A percentile compares a stretch with the other conserved stretches of the same genome.
phyloP scores from a whole-genome alignment of 2,888 invertebrate genomes.

The Amblyjoppa fuscipennis region DNA sequence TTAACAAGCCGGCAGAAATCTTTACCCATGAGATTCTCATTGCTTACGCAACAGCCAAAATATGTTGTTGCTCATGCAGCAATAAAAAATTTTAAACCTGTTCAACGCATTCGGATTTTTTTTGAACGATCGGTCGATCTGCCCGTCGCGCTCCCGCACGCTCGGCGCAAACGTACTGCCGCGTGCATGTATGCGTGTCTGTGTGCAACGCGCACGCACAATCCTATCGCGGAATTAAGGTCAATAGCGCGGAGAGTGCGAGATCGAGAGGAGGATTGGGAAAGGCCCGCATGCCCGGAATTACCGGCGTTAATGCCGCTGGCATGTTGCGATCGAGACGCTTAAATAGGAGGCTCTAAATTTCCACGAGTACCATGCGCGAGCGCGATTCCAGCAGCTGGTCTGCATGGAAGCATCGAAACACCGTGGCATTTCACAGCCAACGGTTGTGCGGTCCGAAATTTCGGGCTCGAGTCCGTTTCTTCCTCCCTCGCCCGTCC shows the following conservation, averaged over 20 bases:
- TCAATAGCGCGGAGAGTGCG: conserved; percentile 25
- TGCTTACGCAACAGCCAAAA: too few species aligned
- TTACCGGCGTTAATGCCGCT: conserved; percentile 50
- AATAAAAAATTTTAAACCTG: too few species aligned
- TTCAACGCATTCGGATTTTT: not conserved
- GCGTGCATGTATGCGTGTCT: not conserved
- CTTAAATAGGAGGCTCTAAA: conserved; percentile 53
- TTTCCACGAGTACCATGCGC: conserved; percentile 26
- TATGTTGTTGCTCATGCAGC: too few species aligned
- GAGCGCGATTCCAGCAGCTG: conserved; percentile 24
- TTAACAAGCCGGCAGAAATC: not conserved
- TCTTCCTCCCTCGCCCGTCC: not conserved
- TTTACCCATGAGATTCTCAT: too few species aligned
- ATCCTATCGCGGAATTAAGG: conserved; percentile 29
- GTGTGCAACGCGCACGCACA: not conserved
- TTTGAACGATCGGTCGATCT: too few species aligned
- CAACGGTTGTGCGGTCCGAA: conserved; percentile 15
- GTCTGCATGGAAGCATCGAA: conserved; percentile 18
- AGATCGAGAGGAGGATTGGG: conserved; percentile 19
- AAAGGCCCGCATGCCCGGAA: conserved; percentile 45
- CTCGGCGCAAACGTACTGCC: not conserved
- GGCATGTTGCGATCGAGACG: conserved; percentile 57
- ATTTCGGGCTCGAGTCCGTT: conserved; percentile 5
- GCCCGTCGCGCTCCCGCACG: not conserved
- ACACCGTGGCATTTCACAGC: conserved; percentile 18